Conservation (phyloP, 2,888 invertebrate species). For the Tyria jacobaeae region DNA sequence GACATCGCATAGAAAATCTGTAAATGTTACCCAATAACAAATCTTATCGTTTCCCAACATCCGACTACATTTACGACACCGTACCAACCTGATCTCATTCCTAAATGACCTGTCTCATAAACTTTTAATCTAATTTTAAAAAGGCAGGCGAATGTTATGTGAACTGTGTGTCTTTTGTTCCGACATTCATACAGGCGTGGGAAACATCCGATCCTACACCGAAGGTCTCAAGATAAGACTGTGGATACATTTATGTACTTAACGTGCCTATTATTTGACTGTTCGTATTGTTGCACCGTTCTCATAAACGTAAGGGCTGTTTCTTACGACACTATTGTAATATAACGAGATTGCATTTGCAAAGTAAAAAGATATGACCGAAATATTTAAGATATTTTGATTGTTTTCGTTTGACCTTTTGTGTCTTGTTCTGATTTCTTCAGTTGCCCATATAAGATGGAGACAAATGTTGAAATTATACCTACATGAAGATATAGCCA, state of each 20-base stretch:
- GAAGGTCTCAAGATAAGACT: constrained; percentile 50
- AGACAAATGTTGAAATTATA: constrained; percentile 20
- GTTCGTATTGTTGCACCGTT: constrained; percentile 69
- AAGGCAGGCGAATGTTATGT: constrained; percentile 53
- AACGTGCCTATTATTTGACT: constrained; percentile 60
- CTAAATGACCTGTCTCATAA: constrained; percentile 31
- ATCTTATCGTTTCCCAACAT: constrained; percentile 13
- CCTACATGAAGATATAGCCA: constrained; percentile 19
- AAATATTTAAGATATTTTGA: constrained; percentile 35
- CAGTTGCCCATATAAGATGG: constrained; percentile 20
- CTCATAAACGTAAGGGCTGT: constrained; percentile 71
- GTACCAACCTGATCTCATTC: constrained; percentile 23
- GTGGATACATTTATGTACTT: constrained; percentile 43
- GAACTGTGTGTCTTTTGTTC: constrained; percentile 55
- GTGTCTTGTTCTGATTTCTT: constrained; percentile 24
- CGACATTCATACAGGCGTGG: constrained; percentile 58
- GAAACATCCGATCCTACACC: constrained; percentile 51
- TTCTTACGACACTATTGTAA: constrained; percentile 73
- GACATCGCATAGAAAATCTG: too few species aligned
- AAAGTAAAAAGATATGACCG: constrained; percentile 47
- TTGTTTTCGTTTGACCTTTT: constrained; percentile 42
- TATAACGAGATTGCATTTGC: constrained; percentile 60
- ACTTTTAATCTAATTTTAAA: constrained; percentile 54
- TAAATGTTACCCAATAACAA: background rate
- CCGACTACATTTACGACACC: constrained; percentile 22